Percentiles rank a stretch among this genome's conserved stretches.
These are phyloP conservation scores for Diabrotica virgifera DNA, from an alignment of 1,140 invertebrate genomes.

Conservation along the genomic window DNA sequence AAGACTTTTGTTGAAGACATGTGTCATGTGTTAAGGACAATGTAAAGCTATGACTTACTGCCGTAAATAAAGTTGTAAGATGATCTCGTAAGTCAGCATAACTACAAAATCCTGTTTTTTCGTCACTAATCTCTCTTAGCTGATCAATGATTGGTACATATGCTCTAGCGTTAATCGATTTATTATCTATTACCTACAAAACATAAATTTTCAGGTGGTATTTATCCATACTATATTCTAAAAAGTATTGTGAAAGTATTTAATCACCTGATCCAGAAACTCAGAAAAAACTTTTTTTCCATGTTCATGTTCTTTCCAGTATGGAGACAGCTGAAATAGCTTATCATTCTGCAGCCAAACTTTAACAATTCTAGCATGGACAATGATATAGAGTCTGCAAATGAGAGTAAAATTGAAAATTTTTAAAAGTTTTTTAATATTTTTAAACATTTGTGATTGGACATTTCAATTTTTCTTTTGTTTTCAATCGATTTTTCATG, in stretches of 20 bases:
- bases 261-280: constrained; percentile 15
- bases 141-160: constrained; percentile 17
- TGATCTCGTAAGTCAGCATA: constrained; percentile 26
- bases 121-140: constrained; percentile 22
- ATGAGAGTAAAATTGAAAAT: neutral
- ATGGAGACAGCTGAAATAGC: constrained; percentile 13
- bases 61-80: constrained; percentile 28
- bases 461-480: too few relatives aligned
- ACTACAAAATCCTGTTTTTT: constrained; percentile 21
- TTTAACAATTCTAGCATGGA: constrained; percentile 27
- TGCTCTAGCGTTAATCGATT: too few relatives aligned
- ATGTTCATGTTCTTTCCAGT: constrained; percentile 19
- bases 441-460: too few relatives aligned
- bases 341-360: constrained; percentile 24
- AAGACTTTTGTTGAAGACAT: too few relatives aligned
- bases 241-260: too few relatives aligned
- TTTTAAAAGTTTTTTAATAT: constrained; percentile 9
- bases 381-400: constrained; percentile 26
- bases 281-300: constrained; percentile 14
- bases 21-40: too few relatives aligned
- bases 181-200: too few relatives aligned
- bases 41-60: constrained; percentile 19
- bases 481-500: too few relatives aligned
- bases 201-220: too few relatives aligned
- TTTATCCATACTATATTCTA: too few relatives aligned